Evolutionary conservation across 1,140 invertebrate genomes (phyloP), one percentile per base, ranked within the genome.

Genomic region (Chlorops oryzae): DNA sequence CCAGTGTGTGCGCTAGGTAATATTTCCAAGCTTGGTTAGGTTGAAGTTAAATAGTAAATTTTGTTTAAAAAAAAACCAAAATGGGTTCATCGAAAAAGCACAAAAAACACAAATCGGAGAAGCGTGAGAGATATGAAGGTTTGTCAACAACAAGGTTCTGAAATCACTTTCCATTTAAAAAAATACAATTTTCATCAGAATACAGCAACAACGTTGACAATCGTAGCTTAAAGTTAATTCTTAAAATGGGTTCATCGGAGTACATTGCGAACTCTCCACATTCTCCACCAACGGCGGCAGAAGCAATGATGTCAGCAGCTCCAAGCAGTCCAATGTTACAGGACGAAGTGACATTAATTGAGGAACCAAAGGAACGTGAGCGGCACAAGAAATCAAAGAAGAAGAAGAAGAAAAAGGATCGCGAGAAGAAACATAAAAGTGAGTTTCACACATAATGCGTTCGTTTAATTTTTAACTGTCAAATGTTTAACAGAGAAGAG

Each of bases 231-330:
- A 88, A 89, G 63, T 70, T 91, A 24, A 90, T 91, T 40, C 65
- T 92, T 18, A 91, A 90, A 73, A 87, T 91, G n/a, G 84, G 80
- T 17, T 79, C 73, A 2, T 83, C 85, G 0, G 86, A 87, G 67
- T 80, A 86, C 67, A 80, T 75, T 47, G 58, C 61, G 28, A 61
- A 63, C 56, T 70, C 66, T 3, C 61, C 64, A 9, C 57, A 49
- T 35, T 63, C 58, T 2, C 64, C 65, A 1, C 65, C 65, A 0
- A 69, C 65, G n/a, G 65, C 65, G 1, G 65, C 61, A 3, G 65
- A 69, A 39, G 65, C 65, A 6, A 69, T 69, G 65, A 67, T 67
- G 64, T 60, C 64, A 13, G 59, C 63, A 5, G 58, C 58, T 1
- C 56, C 56, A 6, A 40, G 54, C 12, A 62, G 56, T 35, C 58